phyloP scores from a whole-genome alignment of 2,113 vertebrate genomes.

The Raja brachyura region DNA sequence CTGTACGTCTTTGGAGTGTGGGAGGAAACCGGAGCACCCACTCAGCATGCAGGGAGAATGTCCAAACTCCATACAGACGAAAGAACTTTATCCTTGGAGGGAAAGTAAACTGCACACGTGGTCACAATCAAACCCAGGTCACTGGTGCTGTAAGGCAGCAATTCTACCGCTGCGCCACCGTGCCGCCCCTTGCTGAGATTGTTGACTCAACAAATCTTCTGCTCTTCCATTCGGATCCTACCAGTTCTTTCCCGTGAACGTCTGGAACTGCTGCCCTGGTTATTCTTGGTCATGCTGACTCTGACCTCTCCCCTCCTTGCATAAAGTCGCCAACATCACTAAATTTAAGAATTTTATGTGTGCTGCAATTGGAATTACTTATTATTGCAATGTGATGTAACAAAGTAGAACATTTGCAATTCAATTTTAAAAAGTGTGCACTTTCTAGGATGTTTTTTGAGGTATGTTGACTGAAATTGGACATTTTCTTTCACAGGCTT shows the following conservation, averaged over 20 bases:
- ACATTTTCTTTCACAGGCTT: constrained; percentile 61
- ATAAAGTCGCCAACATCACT: background rate
- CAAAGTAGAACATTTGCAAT: background rate
- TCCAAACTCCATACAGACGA: too few relatives aligned
- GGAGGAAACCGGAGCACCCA: too few relatives aligned
- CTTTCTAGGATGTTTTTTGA: background rate
- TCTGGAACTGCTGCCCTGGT: background rate
- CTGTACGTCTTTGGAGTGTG: too few relatives aligned
- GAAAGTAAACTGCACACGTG: too few relatives aligned
- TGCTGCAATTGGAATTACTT: background rate
- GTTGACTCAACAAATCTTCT: background rate
- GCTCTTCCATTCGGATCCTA: background rate
- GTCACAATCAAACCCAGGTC: too few relatives aligned
- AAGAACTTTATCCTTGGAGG: too few relatives aligned
- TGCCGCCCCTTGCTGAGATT: background rate
- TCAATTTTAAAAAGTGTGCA: background rate
- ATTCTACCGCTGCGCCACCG: too few relatives aligned
- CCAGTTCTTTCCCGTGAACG: background rate
- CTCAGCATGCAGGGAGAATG: too few relatives aligned
- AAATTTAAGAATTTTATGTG: background rate
- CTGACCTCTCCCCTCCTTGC: too few relatives aligned
- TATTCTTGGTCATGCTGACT: too few relatives aligned
- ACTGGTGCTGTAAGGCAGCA: too few relatives aligned
- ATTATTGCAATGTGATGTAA: background rate
- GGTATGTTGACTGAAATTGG: constrained; percentile 28